Evolutionary conservation across 92 coral and sea anemone species (phyloP), one percentile per base, ranked within the genome.

Genomic region (Epizoanthus illoricatus): DNA sequence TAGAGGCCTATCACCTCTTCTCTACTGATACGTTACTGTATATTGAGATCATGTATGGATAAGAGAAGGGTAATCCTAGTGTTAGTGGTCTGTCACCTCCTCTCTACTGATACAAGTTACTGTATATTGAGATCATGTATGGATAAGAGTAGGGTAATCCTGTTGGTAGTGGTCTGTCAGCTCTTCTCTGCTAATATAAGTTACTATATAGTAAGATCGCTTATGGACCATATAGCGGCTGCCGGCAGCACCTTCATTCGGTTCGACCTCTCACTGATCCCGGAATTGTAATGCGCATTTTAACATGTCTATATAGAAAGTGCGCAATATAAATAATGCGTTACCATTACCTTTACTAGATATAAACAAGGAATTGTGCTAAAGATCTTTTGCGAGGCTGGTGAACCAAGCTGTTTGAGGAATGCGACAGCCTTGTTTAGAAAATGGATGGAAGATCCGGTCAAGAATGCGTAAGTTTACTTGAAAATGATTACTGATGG

Each of bases 371-470:
- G 49, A 13, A 65, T 84, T 72, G 54, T 73, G 12, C 13, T 84
- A 21, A 70, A 88, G 45, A 79, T 86, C 16, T 64, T 84, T 65
- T 88, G 91, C 74, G 80, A 75, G 10, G 87, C 91, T 10, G 91
- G 91, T 12, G 82, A 71, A 24, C n/a, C 70, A 55, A 72, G 82
- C 42, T 88, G 91, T 21, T 28, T 79, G 56, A 41, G 78, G 41
- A 84, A 80, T 59, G 82, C 83, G 58, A 71, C 88, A 21, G 19
- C 21, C n/a, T 63, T 73, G 88, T 84, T 84, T 59, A 54, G 28
- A 43, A 7, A n/a, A 3, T 88, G 91, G 91, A 88, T 84, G 88
- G 45, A 67, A 4, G 91, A 88, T 52, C 90, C 90, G 0, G 75
- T 87, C 0, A 80, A 58, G 16, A 71, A 84, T 36, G 43, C 73